A percentile compares a stretch with the other conserved stretches of the same genome.
phyloP scores from a whole-genome alignment of 92 coral and sea anemone species.

The Epizoanthus rinbou region DNA sequence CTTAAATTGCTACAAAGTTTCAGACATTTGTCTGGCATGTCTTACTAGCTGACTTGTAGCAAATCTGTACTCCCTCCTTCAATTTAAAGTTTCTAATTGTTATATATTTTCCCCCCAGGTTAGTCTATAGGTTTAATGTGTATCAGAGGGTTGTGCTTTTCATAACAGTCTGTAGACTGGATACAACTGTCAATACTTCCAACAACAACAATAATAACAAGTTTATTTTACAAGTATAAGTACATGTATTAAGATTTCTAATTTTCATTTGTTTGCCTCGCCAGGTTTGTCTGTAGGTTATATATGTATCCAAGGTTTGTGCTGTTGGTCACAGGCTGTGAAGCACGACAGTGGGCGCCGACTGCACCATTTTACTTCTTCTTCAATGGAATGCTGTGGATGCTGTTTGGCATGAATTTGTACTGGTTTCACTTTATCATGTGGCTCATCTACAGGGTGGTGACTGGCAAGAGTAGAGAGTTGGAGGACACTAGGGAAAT shows the following conservation, averaged over 20 bases:
- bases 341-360: conserved; percentile 44
- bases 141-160: not conserved
- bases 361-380: conserved; percentile 88
- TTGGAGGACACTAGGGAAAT: conserved; percentile 86
- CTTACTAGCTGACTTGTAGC: too few relatives aligned
- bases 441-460: conserved; percentile 82
- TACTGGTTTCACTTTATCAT: conserved; percentile 94
- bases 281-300: conserved; percentile 84
- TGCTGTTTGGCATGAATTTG: conserved; percentile 79
- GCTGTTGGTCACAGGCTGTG: conserved; percentile 63
- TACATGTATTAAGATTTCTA: not conserved
- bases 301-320: conserved; percentile 89
- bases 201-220: too few relatives aligned
- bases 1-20: too few relatives aligned
- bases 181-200: too few relatives aligned
- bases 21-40: too few relatives aligned
- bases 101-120: too few relatives aligned
- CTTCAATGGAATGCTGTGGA: conserved; percentile 86
- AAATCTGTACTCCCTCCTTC: too few relatives aligned
- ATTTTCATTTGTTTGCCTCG: not conserved
- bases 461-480: conserved; percentile 73
- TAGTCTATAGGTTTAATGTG: too few relatives aligned
- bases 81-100: too few relatives aligned
- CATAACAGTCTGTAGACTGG: not conserved
- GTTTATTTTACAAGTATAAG: too few relatives aligned